Percentiles rank a stretch among this genome's conserved stretches.
phyloP scores from a whole-genome alignment of 2,888 invertebrate genomes.

The Aphidoletes aphidimyza region DNA sequence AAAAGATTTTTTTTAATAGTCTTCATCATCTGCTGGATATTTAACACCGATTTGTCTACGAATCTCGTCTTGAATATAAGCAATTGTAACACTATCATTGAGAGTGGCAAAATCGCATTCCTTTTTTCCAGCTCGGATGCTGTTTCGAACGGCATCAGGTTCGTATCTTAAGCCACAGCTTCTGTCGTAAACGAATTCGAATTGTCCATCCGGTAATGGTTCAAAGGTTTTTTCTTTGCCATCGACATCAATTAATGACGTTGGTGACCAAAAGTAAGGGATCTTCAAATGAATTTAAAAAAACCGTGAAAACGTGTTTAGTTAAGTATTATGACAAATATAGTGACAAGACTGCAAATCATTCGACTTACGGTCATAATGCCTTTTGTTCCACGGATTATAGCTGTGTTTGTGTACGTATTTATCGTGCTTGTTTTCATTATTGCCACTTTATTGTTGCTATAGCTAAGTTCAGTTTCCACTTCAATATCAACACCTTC shows the following conservation, averaged over 20 bases:
- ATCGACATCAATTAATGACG: constrained; percentile 73
- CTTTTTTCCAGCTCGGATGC: constrained; percentile 73
- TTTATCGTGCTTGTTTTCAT: neutral
- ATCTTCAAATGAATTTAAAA: constrained; percentile 61
- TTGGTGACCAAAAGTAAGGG: constrained; percentile 76
- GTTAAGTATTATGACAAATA: constrained; percentile 58
- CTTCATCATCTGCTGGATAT: neutral
- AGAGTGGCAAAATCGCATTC: constrained; percentile 77
- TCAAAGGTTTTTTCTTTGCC: constrained; percentile 68
- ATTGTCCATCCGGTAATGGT: constrained; percentile 73
- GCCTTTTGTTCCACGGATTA: neutral
- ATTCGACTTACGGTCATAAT: neutral
- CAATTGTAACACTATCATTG: constrained; percentile 76
- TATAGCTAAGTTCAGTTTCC: neutral
- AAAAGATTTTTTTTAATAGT: no score
- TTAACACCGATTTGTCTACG: constrained; percentile 75
- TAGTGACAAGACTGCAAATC: no score
- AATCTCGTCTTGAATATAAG: constrained; percentile 78
- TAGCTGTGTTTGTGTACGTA: neutral
- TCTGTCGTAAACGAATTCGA: constrained; percentile 73
- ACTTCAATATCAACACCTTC: neutral
- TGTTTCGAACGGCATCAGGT: constrained; percentile 80
- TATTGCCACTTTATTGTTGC: neutral
- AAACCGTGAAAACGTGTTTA: no score
- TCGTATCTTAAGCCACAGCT: constrained; percentile 81